Conservation (phyloP, 2,797 vertebrate species). For the Agapornis canus region DNA sequence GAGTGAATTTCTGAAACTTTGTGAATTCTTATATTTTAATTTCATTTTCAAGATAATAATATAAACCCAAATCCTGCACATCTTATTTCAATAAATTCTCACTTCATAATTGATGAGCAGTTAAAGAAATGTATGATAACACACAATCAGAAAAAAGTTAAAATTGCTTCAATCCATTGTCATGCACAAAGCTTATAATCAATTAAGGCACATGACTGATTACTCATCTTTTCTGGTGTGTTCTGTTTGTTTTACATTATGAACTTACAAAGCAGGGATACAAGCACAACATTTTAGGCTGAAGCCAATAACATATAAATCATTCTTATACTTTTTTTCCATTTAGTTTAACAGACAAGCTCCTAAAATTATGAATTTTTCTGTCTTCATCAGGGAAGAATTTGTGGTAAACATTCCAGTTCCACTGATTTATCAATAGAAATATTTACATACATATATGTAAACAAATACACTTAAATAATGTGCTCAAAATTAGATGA, state of each 20-base stretch:
- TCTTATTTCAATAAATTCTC: neutral
- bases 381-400: neutral
- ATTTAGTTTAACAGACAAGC: neutral
- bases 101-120: neutral
- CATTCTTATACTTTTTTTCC: neutral
- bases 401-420: neutral
- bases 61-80: neutral
- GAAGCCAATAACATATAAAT: neutral
- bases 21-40: neutral
- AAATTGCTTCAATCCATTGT: neutral
- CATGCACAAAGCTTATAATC: neutral
- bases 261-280: neutral
- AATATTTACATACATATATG: neutral
- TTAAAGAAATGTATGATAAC: neutral
- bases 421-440: rapidly evolving
- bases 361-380: neutral
- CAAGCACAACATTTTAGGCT: neutral
- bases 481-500: neutral
- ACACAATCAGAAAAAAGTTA: neutral
- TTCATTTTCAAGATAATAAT: neutral
- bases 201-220: neutral
- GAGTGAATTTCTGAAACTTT: neutral
- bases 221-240: neutral
- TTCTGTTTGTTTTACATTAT: neutral
- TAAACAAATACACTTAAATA: neutral